Conservation (phyloP, 2,888 invertebrate species). For the Rhingia rostrata region DNA sequence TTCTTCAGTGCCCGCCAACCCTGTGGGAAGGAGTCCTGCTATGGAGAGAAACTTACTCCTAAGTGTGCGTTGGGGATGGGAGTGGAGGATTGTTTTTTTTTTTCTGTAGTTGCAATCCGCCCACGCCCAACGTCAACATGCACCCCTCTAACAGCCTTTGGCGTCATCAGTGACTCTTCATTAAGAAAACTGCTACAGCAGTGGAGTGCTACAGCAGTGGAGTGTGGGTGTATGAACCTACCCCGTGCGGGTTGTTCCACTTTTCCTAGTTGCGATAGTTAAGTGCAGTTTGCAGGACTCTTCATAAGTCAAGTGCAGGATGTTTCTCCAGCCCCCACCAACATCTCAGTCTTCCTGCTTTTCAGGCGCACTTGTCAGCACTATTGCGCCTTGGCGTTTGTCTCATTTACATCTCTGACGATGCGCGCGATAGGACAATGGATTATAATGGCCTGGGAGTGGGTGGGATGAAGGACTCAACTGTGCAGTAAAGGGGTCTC, state of each 20-base stretch:
- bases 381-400: constrained; percentile 34
- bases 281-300: constrained; percentile 62
- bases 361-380: constrained; percentile 33
- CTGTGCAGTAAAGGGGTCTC: constrained; percentile 20
- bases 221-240: too few relatives aligned
- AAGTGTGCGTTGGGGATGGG: constrained; percentile 54
- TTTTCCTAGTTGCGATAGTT: constrained; percentile 42
- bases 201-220: constrained; percentile 38
- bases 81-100: constrained; percentile 42
- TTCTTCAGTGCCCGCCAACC: constrained; percentile 25
- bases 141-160: constrained; percentile 55
- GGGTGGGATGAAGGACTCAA: neutral
- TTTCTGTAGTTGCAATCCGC: constrained; percentile 37
- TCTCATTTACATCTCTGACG: constrained; percentile 61
- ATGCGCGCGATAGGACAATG: constrained; percentile 52
- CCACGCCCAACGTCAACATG: constrained; percentile 46
- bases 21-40: constrained; percentile 10
- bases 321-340: too few relatives aligned
- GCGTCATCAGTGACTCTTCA: constrained; percentile 65
- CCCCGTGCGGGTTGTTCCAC: neutral
- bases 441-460: neutral
- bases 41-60: constrained; percentile 39
- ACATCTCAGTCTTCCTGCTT: constrained; percentile 2
- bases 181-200: constrained; percentile 46
- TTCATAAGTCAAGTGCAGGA: constrained; percentile 67